phyloP scores from a whole-genome alignment of 2,888 invertebrate genomes.

The Acanthosepion pharaonis region DNA sequence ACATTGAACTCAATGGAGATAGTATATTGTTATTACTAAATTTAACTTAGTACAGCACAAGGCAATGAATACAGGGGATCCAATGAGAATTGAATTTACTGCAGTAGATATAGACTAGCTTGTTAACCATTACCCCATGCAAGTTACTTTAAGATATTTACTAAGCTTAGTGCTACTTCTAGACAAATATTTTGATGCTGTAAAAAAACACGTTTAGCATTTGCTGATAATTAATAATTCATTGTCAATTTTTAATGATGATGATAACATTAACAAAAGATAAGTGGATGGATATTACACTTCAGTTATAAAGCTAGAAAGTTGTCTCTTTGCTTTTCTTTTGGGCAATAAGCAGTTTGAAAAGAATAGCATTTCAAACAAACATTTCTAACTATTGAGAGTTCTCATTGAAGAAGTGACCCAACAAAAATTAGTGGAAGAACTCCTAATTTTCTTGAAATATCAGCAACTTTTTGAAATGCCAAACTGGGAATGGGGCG shows the following conservation, averaged over 20 bases:
- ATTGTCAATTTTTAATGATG: not conserved
- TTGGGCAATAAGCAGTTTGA: not conserved
- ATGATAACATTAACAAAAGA: not conserved
- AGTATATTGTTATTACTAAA: too few species aligned
- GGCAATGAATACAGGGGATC: too few species aligned
- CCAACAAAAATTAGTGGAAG: constrained; percentile 33
- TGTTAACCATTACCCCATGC: not conserved
- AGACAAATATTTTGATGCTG: not conserved
- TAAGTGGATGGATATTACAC: not conserved
- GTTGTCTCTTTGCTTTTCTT: not conserved
- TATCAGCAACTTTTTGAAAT: constrained; percentile 21
- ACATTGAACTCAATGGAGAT: too few species aligned
- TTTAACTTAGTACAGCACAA: too few species aligned
- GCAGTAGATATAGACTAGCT: not conserved
- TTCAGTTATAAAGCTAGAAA: not conserved
- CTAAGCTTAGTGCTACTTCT: not conserved
- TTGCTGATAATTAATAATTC: not conserved
- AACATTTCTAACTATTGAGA: not conserved
- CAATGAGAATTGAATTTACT: too few species aligned
- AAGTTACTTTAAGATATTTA: not conserved
- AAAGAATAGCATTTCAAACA: not conserved
- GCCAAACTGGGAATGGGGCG: not conserved
- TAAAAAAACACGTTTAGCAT: not conserved
- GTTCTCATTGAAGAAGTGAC: not conserved
- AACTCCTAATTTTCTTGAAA: constrained; percentile 33